Base-by-base conservation (phyloP, 2,797 vertebrate genomes). In the Scleropages formosus region DNA sequence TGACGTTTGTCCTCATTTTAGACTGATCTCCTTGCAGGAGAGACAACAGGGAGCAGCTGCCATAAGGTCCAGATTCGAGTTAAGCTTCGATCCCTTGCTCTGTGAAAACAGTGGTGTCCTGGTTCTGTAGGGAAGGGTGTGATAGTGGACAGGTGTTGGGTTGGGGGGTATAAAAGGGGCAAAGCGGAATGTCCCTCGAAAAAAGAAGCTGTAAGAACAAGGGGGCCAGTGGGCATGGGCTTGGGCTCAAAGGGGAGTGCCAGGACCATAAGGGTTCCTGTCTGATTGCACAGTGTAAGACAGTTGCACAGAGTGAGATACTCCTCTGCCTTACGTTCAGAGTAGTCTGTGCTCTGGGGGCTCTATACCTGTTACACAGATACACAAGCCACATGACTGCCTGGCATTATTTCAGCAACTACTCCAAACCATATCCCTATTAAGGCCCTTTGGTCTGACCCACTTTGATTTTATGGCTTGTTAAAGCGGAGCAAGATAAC, bases 101-200 rank as follows among this genome's bases (percentile, higher is more conserved):
- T 79, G 73, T 59, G 59, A 78, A 80, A 84, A 81, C 80, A 81
- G 86, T 68, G 71, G 60, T 80, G 82, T 81, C 78, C 67, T 46
- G 22, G 68, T 76, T 85, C 81, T 77, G 81, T 82, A 49, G 59
- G 73, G 65, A 49, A 60, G 60, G 73, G 39, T 80, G 72, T 74
- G 73, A 77, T 69, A 75, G 69, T 27, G 16, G 80, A 81, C 79
- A 81, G 84, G 77, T 86, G 81, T 76, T 72, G 78, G 73, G 72
- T 47, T 75, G 47, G 75, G 53, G 72, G 59, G 76, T 53, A 46
- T 59, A 78, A 72, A 75, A 31, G 56, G 71, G 68, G 77, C 74
- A 70, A 49, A n/a, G 59, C 10, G 16, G 27, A 78, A 46, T 8
- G 64, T 12, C 31, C 9, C 20, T 31, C 20, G 39, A 27, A 65